Evolutionary conservation across 2,888 invertebrate genomes (phyloP).

Genomic region (Harpagoxenus sublaevis): DNA sequence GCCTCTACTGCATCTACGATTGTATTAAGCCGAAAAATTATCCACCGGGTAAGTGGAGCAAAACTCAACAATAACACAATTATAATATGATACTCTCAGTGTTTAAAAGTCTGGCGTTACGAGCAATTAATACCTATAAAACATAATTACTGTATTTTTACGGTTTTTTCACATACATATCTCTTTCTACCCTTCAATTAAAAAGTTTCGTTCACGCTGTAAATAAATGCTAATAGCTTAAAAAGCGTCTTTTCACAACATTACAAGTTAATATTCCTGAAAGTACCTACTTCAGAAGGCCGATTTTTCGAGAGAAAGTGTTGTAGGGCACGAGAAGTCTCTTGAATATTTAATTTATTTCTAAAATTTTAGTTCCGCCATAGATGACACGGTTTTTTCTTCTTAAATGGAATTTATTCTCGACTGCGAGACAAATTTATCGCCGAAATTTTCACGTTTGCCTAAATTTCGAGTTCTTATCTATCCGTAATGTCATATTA

Average conservation of each 20-base stretch:
- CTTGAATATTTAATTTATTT: conserved; percentile 5
- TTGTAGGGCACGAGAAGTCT: background rate
- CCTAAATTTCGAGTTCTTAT: background rate
- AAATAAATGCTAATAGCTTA: background rate
- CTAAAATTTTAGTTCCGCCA: background rate
- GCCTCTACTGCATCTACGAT: conserved; percentile 70
- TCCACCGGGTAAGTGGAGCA: conserved; percentile 80
- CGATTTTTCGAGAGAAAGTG: background rate
- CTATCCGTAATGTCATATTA: background rate
- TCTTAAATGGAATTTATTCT: background rate
- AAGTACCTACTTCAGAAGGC: background rate
- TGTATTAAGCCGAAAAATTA: conserved; percentile 80
- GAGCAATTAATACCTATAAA: background rate
- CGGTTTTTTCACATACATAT: background rate
- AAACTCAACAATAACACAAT: background rate
- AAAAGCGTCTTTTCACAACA: background rate
- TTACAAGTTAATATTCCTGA: background rate
- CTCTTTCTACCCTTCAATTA: background rate
- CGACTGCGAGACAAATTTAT: background rate
- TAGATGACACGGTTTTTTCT: background rate
- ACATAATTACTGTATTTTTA: background rate
- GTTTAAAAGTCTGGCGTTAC: background rate
- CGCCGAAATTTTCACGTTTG: background rate
- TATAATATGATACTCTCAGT: background rate
- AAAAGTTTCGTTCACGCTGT: background rate